These are phyloP conservation scores for Monodelphis domestica DNA, from an alignment of 2,797 vertebrate species.

Conservation along the genomic window DNA sequence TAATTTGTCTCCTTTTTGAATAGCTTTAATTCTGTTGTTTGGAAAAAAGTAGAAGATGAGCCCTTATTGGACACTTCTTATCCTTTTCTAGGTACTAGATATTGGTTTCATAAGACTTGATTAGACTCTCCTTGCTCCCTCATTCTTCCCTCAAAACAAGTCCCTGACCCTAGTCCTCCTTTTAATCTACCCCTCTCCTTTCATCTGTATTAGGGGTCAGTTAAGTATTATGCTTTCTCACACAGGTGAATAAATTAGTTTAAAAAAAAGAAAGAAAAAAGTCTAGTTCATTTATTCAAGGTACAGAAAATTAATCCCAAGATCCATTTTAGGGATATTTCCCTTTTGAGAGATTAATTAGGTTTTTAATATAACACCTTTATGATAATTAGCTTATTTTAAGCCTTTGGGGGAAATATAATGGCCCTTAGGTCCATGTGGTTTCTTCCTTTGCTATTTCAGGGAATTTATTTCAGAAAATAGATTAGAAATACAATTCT, in stretches of 20 bases:
- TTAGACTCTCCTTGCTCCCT: neutral
- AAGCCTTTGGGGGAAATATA: neutral
- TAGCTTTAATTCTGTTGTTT: neutral
- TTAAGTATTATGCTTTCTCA: neutral
- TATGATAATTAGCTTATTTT: neutral
- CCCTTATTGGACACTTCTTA: neutral
- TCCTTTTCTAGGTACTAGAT: neutral
- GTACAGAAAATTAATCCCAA: neutral
- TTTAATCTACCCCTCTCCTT: neutral
- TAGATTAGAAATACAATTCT: neutral
- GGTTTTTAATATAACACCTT: neutral
- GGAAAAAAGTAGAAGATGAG: neutral
- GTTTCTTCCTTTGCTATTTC: neutral
- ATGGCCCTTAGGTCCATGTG: neutral
- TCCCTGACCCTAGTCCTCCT: neutral
- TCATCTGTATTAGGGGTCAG: neutral
- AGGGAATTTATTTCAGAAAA: neutral
- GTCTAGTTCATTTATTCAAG: neutral
- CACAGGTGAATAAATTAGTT: neutral
- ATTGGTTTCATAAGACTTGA: neutral
- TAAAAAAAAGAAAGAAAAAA: no score
- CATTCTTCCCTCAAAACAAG: neutral
- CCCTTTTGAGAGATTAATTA: neutral
- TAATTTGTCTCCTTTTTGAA: neutral
- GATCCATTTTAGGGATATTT: neutral